phyloP scores from a whole-genome alignment of 30 jellyfish, hydroid and myxozoan genomes.

The Cassiopea andromeda region DNA sequence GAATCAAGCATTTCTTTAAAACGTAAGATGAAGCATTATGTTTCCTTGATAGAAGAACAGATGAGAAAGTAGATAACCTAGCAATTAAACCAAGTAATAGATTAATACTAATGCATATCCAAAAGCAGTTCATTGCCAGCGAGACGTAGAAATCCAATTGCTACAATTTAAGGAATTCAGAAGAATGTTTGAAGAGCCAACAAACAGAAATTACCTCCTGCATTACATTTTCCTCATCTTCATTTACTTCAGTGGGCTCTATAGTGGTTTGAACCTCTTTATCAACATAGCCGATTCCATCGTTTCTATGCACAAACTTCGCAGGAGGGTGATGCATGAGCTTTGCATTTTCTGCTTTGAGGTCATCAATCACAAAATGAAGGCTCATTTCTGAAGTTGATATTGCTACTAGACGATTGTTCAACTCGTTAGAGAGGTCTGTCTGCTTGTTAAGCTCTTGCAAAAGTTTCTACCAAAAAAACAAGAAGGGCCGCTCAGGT shows the following conservation, averaged over 20 bases:
- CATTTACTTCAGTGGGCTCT: not conserved
- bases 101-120: too few relatives aligned
- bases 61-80: too few relatives aligned
- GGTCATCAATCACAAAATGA: slow-evolving; percentile 45
- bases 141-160: too few relatives aligned
- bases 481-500: not conserved
- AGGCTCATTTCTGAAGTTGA: slow-evolving; percentile 60
- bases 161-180: too few relatives aligned
- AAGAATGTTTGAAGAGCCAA: not conserved
- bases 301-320: not conserved
- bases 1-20: too few relatives aligned
- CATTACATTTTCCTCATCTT: not conserved
- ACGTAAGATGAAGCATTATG: too few relatives aligned
- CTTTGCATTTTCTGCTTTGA: slow-evolving; percentile 34
- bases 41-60: too few relatives aligned
- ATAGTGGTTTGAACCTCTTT: slow-evolving; percentile 15
- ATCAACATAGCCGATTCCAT: not conserved
- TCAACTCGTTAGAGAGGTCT: slow-evolving; percentile 5
- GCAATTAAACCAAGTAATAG: too few relatives aligned
- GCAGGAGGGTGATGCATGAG: not conserved
- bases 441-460: slow-evolving; percentile 32
- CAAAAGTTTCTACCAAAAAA: slow-evolving; percentile 22
- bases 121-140: too few relatives aligned
- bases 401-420: slow-evolving; percentile 8
- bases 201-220: not conserved